Base-by-base conservation (phyloP, 1,140 invertebrate genomes). In the Popillia japonica region DNA sequence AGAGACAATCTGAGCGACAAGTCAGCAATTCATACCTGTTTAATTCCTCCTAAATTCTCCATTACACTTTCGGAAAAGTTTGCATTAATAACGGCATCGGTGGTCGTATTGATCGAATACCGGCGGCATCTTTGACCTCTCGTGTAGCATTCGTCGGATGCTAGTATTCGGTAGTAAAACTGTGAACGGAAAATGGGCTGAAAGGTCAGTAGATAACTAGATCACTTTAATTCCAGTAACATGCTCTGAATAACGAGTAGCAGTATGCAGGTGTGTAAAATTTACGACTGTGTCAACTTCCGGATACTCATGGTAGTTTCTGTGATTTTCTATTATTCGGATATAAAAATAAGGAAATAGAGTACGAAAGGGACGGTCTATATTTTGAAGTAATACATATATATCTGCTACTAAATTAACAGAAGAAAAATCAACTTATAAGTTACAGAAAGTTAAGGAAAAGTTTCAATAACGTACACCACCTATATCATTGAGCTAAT, bases 11-110 rank as follows among this genome's bases (percentile, higher is more conserved):
- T 27, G 11, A 68, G 27, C 22, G 61, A 34, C 17, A 68, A 27
- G 17, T 68, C 27, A 34, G 27, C 4, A 68, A 10, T 68, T 68
- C 22, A 34, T 68, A 68, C 61, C 9, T 20, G 0, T 20, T 23
- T 7, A 68, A 23, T 68, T 68, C 61, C 10, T 2, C 11, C 27
- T 68, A 22, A 68, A 34, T 34, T 68, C 10, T 68, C 6, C 20
- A 34, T 27, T 34, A 68, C 61, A 22, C 20, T 68, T 68, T 68
- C 61, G 3, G 20, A 68, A 68, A 68, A 68, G 61, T 68, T 68
- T 68, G 61, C 61, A 68, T 68, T 68, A 20, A 27, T 68, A 68
- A 68, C 61, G 20, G 22, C 61, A 14, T 8, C 10, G 8, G n/a
- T 23, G 20, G 22, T 20, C 20, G 27, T 68, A 68, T 68, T 34